Evolutionary conservation across 1,140 invertebrate species (phyloP).

Genomic region (Amyelois transitella): DNA sequence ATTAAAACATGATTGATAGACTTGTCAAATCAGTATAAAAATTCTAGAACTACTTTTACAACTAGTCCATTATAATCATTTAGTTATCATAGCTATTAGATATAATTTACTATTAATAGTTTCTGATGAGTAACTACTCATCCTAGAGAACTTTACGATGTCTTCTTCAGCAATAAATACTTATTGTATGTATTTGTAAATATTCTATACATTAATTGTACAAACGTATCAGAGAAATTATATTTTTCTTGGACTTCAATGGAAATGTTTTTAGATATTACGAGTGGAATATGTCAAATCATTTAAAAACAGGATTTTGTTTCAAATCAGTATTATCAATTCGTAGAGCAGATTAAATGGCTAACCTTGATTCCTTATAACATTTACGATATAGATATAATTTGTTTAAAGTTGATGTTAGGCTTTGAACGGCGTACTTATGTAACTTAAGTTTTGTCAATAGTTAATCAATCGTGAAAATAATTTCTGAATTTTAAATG

Average conservation of each 20-base stretch:
- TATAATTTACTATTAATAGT: constrained; percentile 52
- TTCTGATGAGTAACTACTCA: constrained; percentile 36
- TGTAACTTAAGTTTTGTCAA: constrained; percentile 38
- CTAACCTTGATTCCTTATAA: neutral
- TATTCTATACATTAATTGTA: constrained; percentile 64
- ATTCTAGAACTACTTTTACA: constrained; percentile 58
- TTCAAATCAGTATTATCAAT: constrained; percentile 1
- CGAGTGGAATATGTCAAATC: constrained; percentile 24
- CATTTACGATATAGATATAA: constrained; percentile 13
- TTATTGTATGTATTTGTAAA: constrained; percentile 67
- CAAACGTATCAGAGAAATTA: constrained; percentile 65
- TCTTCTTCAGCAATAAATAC: constrained; percentile 69
- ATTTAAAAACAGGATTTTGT: neutral
- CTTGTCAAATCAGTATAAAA: constrained; percentile 26
- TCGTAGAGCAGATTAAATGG: neutral
- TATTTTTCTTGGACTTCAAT: constrained; percentile 66
- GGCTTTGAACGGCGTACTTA: constrained; percentile 56
- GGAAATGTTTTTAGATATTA: constrained; percentile 51
- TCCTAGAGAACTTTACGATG: constrained; percentile 48
- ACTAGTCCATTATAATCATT: constrained; percentile 62
- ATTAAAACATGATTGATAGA: constrained; percentile 14
- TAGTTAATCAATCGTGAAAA: neutral
- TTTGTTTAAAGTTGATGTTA: constrained; percentile 55
- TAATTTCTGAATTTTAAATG: constrained; percentile 9
- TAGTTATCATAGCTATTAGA: constrained; percentile 58